Base-by-base conservation (phyloP, 2,797 vertebrate species). In the Brachyalestes nurse region DNA sequence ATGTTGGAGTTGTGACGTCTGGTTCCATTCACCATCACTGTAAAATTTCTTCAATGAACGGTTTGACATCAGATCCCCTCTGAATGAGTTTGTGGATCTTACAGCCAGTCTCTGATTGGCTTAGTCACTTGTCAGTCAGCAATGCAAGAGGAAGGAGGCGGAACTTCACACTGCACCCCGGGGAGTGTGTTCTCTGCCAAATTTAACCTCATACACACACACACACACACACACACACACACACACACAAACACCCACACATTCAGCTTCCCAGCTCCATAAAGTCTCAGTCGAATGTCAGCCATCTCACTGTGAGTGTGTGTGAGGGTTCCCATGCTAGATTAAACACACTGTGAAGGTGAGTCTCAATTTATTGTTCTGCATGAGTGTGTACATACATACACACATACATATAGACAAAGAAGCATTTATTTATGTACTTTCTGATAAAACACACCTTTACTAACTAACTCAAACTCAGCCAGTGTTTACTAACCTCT, bases 111-210 rank as follows among this genome's bases (percentile, higher is more conserved):
- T 82, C 82, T 90, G 73, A 94, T 90, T 93, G 92, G 93, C 72
- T 85, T 58, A 77, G 66, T 64, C 69, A 83, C 87, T 88, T 92
- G 91, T 84, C 92, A 91, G 51, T 94, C 90, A 89, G 13, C 2
- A 19, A 14, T 72, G 21, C 79, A 83, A 82, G 81, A 87, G 89
- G 84, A 80, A 88, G 86, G 87, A 87, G 87, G 70, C 14, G 85
- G 72, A 12, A 58, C 83, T 86, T 81, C 65, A 83, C 79, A 82
- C 75, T 87, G 89, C 83, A 87, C 85, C 25, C 76, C 84, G 62
- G 83, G 80, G 84, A 74, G 78, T 85, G 82, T 82, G 80, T 86
- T 77, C 85, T 74, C 78, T 83, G 82, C 87, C 88, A 88, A 87
- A 90, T 84, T 88, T 90, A 88, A 88, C 88, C 81, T 72, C 23